phyloP scores from a whole-genome alignment of 2,113 vertebrate species.

The Melanotaenia duboulayi region DNA sequence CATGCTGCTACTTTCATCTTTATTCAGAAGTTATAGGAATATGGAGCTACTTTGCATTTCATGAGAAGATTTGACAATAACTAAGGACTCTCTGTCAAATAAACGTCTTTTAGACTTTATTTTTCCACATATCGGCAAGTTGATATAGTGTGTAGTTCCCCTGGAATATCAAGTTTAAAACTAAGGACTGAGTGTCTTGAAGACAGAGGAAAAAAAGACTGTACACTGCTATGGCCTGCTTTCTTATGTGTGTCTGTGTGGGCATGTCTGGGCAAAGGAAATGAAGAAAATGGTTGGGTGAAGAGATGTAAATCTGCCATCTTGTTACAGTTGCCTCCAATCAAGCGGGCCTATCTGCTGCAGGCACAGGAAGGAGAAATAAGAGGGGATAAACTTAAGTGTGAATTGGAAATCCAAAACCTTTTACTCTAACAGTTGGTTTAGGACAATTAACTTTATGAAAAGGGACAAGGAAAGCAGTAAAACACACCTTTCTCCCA shows the following conservation, averaged over 20 bases:
- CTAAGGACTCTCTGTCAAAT: neutral
- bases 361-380: slow-evolving; percentile 14
- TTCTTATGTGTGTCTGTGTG: slow-evolving; percentile 38
- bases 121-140: no score
- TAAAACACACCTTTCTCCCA: neutral
- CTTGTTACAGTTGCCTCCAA: slow-evolving; percentile 7
- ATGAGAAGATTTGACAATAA: neutral
- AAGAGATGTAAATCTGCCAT: slow-evolving; percentile 52
- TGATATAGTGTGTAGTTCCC: no score
- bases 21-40: neutral
- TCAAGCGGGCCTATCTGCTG: slow-evolving; percentile 26
- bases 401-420: slow-evolving; percentile 10
- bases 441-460: neutral
- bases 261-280: neutral
- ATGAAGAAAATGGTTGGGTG: slow-evolving; percentile 7
- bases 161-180: no score
- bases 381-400: slow-evolving; percentile 14
- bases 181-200: no score
- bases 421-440: neutral
- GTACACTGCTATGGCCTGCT: neutral
- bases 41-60: neutral
- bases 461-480: neutral
- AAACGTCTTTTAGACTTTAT: no score
- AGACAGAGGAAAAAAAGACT: no score
- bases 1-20: slow-evolving; percentile 13